Evolutionary conservation across 2,888 invertebrate genomes (phyloP).

Genomic region (Biston stratarius): DNA sequence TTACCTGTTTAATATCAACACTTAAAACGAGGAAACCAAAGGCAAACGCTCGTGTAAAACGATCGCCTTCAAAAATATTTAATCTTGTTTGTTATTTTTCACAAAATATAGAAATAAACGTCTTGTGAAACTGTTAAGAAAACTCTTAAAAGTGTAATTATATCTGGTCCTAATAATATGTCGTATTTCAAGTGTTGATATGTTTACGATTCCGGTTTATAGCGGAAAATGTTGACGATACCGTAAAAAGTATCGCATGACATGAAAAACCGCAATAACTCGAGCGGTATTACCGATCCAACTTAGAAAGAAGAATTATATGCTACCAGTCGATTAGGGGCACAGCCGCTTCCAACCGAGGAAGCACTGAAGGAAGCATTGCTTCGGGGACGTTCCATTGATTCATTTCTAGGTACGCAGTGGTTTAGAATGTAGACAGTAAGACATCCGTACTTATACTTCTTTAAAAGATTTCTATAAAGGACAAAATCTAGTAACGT

Average conservation of each 20-base stretch:
- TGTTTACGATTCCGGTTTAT: slow-evolving; percentile 39
- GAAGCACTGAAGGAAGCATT: slow-evolving; percentile 18
- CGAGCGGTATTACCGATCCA: slow-evolving; percentile 71
- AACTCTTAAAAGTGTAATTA: slow-evolving; percentile 34
- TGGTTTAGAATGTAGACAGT: background rate
- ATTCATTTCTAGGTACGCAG: background rate
- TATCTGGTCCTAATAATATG: slow-evolving; percentile 29
- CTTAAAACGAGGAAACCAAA: slow-evolving; percentile 6
- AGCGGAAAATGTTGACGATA: slow-evolving; percentile 62
- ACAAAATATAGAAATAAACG: slow-evolving; percentile 35
- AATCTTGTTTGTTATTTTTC: slow-evolving; percentile 28
- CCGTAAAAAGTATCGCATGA: slow-evolving; percentile 58
- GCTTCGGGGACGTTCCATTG: background rate
- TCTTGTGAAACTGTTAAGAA: slow-evolving; percentile 40
- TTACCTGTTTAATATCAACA: slow-evolving; percentile 11
- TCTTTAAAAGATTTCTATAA: background rate
- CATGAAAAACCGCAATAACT: slow-evolving; percentile 80
- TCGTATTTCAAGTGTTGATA: slow-evolving; percentile 42
- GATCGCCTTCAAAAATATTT: slow-evolving; percentile 13
- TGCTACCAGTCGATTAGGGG: slow-evolving; percentile 57
- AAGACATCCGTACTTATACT: background rate
- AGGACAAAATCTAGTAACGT: background rate
- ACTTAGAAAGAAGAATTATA: slow-evolving; percentile 60
- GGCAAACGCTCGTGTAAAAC: slow-evolving; percentile 18
- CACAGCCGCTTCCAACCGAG: slow-evolving; percentile 39